Evolutionary conservation across 2,888 invertebrate species (phyloP), one percentile per base, ranked within the genome.

Genomic region (Pilophorus perplexus): DNA sequence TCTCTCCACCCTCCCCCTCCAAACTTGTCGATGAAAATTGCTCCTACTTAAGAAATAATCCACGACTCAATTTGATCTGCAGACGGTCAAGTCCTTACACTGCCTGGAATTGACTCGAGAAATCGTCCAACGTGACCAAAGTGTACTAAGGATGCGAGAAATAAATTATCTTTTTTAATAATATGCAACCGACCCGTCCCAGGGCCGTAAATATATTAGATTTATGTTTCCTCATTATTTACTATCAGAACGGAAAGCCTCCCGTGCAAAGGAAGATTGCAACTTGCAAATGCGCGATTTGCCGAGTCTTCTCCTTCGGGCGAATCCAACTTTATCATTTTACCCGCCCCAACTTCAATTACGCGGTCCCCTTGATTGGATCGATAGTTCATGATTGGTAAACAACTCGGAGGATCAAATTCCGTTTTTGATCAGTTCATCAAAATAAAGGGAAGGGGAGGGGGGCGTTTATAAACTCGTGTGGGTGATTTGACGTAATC

Each of bases 291-390:
- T 46, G 8, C 46, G 2, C 46, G n/a, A 20, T 20, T 14, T 4
- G n/a, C 46, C 10, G 16, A n/a, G 23, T 2, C n/a, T 25, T 6
- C 44, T 18, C 12, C 46, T 46, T 25, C 23, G 14, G 46, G 46
- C 46, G 14, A 46, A 46, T 46, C 25, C 22, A 46, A 46, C 46
- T 46, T 46, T 46, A 46, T 46, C 46, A 46, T 46, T 46, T n/a
- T n/a, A n/a, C 23, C 46, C 46, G 25, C 46, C 12, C 22, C 23
- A 46, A 46, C 46, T 46, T 46, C 46, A 46, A 46, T 46, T 46
- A 46, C 46, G 23, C 25, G 42, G 25, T 22, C 22, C 25, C 46
- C 12, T 14, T 46, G 46, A 46, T 46, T 46, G 46, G 46, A 23
- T 46, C 46, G 46, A 46, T 46, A 22, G n/a, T 46, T 46, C 46